Conservation (phyloP, 2,888 invertebrate species). For the Drosophila hamatofila region DNA sequence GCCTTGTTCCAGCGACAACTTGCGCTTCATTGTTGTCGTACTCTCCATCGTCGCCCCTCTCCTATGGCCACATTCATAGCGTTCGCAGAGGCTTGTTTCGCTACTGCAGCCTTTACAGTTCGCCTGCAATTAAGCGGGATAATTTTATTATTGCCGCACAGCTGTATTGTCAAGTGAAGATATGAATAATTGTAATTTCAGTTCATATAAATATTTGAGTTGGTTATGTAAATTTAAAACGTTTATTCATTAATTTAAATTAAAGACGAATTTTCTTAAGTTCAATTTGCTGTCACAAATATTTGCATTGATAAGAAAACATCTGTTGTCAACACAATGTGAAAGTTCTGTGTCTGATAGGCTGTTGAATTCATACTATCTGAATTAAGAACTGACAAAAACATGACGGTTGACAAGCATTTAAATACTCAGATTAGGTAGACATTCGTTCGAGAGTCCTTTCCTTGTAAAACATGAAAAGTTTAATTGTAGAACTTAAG, state of each 20-base stretch:
- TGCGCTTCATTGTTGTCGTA: slow-evolving; percentile 45
- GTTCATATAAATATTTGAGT: neutral
- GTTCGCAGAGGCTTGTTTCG: slow-evolving; percentile 80
- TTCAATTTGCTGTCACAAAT: neutral
- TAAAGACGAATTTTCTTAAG: neutral
- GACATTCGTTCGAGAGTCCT: neutral
- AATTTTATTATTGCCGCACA: slow-evolving; percentile 30
- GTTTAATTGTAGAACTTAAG: neutral
- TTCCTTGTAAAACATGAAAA: neutral
- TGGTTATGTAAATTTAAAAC: neutral
- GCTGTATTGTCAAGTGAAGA: slow-evolving; percentile 4
- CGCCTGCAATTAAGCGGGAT: slow-evolving; percentile 66
- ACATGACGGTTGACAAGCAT: neutral
- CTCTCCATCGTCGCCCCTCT: slow-evolving; percentile 15
- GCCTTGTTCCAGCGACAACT: slow-evolving; percentile 52
- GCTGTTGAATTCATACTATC: neutral
- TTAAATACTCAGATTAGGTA: neutral
- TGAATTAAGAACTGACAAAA: neutral
- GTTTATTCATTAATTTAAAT: neutral
- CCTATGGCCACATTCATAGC: slow-evolving; percentile 79
- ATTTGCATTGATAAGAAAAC: neutral
- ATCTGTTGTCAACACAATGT: neutral
- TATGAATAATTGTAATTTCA: slow-evolving; percentile 23
- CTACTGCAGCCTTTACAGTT: slow-evolving; percentile 83
- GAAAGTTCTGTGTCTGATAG: neutral